Base-by-base conservation (phyloP, 2,113 vertebrate genomes). In the Chaetodon trifascialis region DNA sequence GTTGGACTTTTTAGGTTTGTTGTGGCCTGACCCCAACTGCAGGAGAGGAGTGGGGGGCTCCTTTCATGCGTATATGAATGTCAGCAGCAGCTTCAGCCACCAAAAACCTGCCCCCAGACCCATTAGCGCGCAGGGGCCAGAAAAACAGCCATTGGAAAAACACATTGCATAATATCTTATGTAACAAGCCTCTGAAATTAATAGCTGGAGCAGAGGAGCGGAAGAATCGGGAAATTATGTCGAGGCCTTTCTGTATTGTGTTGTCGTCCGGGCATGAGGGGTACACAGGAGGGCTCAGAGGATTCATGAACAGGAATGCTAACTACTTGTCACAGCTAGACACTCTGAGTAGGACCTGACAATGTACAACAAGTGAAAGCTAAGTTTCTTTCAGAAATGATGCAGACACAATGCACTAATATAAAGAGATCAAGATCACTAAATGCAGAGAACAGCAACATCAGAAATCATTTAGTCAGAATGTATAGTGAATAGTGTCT, bases 161-260 rank as follows among this genome's bases (percentile, higher is more conserved):
- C 80, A 86, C 40, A 87, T 94, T 94, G 85, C 80, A 80, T 92
- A 93, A 94, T 70, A 46, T 6, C 38, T 94, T 93, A 87, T 23
- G 68, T 75, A 93, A 94, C 80, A n/a, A 58, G 52, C 71, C 55
- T 63, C 82, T 15, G 49, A 88, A 91, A 90, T 89, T 90, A 92
- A 89, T 85, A 81, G 83, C 30, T 75, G 67, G 54, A 62, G 87
- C 69, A 55, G n/a, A 67, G 79, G 69, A 79, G 93, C 56, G 54
- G 84, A 94, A 92, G 74, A 90, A 92, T 93, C 5, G 25, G 85
- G 64, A 86, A 92, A 92, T 89, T 70, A 91, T 92, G 87, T 66
- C 7, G 75, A 74, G 82, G 90, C 86, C 82, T 79, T 47, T 25
- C n/a, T 25, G 84, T 75, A 82, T 90, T 92, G 92, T 91, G 67